These are phyloP conservation scores for Dicentrarchus labrax DNA, from an alignment of 2,113 vertebrate genomes.

Conservation along the genomic window DNA sequence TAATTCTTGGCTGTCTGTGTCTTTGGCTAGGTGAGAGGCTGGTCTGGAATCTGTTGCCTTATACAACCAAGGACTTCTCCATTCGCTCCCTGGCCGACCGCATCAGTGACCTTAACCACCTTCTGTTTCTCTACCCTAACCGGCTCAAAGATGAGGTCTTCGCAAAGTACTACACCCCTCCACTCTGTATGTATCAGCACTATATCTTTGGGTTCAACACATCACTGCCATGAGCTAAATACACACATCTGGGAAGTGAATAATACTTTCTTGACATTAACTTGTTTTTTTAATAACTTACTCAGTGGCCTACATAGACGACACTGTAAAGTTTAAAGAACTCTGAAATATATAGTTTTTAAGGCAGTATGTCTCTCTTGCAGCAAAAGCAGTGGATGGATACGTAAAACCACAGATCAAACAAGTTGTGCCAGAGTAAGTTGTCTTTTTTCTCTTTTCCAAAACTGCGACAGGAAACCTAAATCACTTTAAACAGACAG, in stretches of 20 bases:
- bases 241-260: background rate
- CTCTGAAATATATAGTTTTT: background rate
- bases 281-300: no score
- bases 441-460: background rate
- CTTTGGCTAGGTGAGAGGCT: constrained; percentile 90
- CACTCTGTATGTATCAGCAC: constrained; percentile 86
- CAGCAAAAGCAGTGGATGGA: constrained; percentile 93
- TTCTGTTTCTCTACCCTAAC: constrained; percentile 94
- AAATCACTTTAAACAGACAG: background rate
- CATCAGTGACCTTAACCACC: constrained; percentile 95
- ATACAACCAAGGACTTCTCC: constrained; percentile 97
- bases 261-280: background rate
- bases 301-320: no score
- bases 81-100: constrained; percentile 97
- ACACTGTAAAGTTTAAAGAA: background rate
- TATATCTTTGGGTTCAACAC: background rate
- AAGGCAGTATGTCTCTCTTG: constrained; percentile 18
- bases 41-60: constrained; percentile 99
- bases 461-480: background rate
- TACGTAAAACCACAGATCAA: constrained; percentile 99
- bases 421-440: constrained; percentile 99
- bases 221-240: background rate
- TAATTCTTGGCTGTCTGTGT: background rate
- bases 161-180: constrained; percentile 98
- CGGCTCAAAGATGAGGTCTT: constrained; percentile 96